Evolutionary conservation across 1,140 invertebrate species (phyloP), one percentile per base, ranked within the genome.

Genomic region (Acyrthosiphon pisum): DNA sequence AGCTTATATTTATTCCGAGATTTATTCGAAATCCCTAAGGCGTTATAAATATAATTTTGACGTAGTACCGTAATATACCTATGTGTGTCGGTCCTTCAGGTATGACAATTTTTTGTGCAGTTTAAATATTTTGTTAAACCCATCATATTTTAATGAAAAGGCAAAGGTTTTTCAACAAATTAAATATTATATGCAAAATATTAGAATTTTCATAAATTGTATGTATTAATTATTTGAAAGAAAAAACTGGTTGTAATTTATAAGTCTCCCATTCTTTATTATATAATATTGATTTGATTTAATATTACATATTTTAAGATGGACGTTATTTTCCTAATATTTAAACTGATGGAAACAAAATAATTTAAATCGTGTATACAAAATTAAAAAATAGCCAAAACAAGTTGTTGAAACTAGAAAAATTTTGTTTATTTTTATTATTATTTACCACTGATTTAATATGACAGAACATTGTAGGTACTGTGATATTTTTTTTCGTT

Each of bases 1-100:
- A 68, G 30, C 11, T 68, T n/a, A 68, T 68, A 68, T 11, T 30
- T 30, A 22, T 48, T 20, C n/a, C n/a, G n/a, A n/a, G n/a, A n/a
- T n/a, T n/a, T n/a, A n/a, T n/a, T 83, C 37, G 81, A 83, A 83
- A 83, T 83, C 37, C 81, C 37, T 22, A 88, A 53, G 86, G 46
- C 46, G 86, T 22, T 23, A 14, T 23, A 37, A 89, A 89, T 56
- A 89, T 53, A 53, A 89, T 89, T 89, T 53, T n/a, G 20, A 23
- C 20, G 35, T 53, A 89, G 50, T 88, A 18, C 11, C 23, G 26
- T 20, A 56, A 26, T 53, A 56, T 68, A 76, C n/a, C 60, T 1
- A 14, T n/a, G 30, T n/a, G 50, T 53, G 20, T 50, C 4, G 14
- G 46, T 9, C 14, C 11, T 60, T 14, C 30, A 30, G 3, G 30